These are phyloP conservation scores for Cossypha caffra DNA, from an alignment of 2,797 vertebrate genomes.

Conservation along the genomic window DNA sequence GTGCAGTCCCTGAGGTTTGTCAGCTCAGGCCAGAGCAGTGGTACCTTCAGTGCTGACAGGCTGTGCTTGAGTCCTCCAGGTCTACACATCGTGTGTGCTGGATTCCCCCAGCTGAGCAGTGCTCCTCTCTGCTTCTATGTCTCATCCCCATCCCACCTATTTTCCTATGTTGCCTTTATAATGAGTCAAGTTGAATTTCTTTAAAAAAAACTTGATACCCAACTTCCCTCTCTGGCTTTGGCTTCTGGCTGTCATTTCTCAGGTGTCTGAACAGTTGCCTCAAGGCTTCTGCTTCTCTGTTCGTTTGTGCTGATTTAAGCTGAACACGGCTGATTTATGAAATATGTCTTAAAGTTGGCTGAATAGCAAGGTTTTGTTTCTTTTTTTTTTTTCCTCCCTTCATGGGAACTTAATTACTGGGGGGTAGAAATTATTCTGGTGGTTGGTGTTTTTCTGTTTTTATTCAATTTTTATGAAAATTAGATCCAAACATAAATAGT, in stretches of 20 bases:
- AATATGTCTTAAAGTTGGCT: constrained; percentile 6
- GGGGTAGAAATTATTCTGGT: not conserved
- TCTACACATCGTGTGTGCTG: not conserved
- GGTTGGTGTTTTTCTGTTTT: not conserved
- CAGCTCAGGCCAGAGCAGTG: not conserved
- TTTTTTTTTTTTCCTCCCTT: not conserved
- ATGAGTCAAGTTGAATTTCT: not conserved
- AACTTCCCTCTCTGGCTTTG: not conserved
- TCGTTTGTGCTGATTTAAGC: constrained; percentile 6
- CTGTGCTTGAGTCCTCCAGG: not conserved
- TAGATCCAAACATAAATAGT: not conserved
- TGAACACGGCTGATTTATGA: not conserved
- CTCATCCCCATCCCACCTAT: not conserved
- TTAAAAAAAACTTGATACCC: not conserved
- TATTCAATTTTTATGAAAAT: constrained; percentile 46
- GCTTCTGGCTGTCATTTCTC: constrained; percentile 17
- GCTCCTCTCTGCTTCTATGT: not conserved
- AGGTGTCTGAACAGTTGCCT: not conserved
- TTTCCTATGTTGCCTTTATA: not conserved
- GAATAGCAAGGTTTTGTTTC: not conserved
- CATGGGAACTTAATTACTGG: constrained; percentile 12
- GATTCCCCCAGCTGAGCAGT: not conserved
- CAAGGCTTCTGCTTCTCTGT: not conserved
- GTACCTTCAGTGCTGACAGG: not conserved
- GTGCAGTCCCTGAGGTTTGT: not conserved